Conservation (phyloP, 2,888 invertebrate species). For the Carcina quercana region DNA sequence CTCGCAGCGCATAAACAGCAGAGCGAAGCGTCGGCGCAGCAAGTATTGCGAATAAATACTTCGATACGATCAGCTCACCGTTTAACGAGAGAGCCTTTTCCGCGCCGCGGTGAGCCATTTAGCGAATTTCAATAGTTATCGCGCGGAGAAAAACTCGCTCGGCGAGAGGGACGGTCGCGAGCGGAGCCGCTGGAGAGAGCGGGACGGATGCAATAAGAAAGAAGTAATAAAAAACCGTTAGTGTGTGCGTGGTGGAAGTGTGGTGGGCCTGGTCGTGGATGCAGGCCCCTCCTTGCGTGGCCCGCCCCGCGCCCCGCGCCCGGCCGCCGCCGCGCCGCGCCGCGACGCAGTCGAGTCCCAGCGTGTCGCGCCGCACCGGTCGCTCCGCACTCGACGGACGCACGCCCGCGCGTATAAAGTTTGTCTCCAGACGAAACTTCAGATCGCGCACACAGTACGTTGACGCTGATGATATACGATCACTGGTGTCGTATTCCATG, state of each 20-base stretch:
- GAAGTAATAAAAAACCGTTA: conserved; percentile 71
- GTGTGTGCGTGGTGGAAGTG: conserved; percentile 69
- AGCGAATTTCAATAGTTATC: conserved; percentile 75
- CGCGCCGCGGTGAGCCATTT: conserved; percentile 71
- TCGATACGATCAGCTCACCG: conserved; percentile 66
- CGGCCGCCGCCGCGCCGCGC: conserved; percentile 50
- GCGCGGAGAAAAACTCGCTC: conserved; percentile 67
- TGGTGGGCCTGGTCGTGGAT: conserved; percentile 68
- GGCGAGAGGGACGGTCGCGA: conserved; percentile 48
- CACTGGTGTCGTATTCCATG: conserved; percentile 14
- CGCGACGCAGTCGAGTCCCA: conserved; percentile 64
- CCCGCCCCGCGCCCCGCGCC: conserved; percentile 49
- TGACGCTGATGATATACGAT: not conserved
- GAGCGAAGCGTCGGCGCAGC: conserved; percentile 48
- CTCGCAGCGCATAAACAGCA: conserved; percentile 57
- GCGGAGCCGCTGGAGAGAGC: conserved; percentile 42
- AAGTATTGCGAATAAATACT: conserved; percentile 64
- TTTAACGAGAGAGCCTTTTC: conserved; percentile 73
- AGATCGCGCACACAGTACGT: conserved; percentile 35
- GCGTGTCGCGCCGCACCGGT: conserved; percentile 62
- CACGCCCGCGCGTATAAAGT: conserved; percentile 64
- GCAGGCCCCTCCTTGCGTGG: conserved; percentile 69
- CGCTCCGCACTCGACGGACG: conserved; percentile 45
- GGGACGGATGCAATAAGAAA: conserved; percentile 64
- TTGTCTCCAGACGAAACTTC: conserved; percentile 57